Evolutionary conservation across 2,888 invertebrate genomes (phyloP).

Genomic region (Ypsolopha scabrella): DNA sequence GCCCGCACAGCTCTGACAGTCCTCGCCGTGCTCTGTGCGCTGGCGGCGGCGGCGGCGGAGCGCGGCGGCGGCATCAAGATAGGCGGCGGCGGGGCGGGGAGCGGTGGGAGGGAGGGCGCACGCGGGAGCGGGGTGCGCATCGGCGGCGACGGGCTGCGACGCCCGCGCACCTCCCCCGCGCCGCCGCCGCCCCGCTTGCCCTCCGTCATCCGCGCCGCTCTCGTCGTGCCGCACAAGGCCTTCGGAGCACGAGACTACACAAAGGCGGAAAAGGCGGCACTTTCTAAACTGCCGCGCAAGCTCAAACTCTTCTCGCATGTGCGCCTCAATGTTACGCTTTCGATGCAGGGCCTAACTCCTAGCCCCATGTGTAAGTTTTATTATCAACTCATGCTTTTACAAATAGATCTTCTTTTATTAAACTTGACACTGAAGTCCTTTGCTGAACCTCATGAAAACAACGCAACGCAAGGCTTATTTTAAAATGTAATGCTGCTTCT

Average conservation of each 20-base stretch:
- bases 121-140: slow-evolving; percentile 52
- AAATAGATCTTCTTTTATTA: too few relatives aligned
- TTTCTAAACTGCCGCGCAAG: slow-evolving; percentile 75
- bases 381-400: too few relatives aligned
- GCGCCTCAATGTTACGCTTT: slow-evolving; percentile 76
- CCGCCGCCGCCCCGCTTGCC: slow-evolving; percentile 55
- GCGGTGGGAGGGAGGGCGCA: slow-evolving; percentile 39
- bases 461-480: too few relatives aligned
- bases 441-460: too few relatives aligned
- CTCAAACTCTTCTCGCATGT: slow-evolving; percentile 77
- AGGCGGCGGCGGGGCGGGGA: slow-evolving; percentile 37
- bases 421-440: too few relatives aligned
- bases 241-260: slow-evolving; percentile 81
- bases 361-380: slow-evolving; percentile 78
- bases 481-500: not conserved
- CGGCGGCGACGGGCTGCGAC: slow-evolving; percentile 43
- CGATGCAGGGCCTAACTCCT: slow-evolving; percentile 80
- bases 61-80: slow-evolving; percentile 55
- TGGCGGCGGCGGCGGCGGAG: slow-evolving; percentile 44
- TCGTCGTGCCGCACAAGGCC: slow-evolving; percentile 82
- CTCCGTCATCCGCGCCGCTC: slow-evolving; percentile 74
- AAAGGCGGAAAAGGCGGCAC: slow-evolving; percentile 76
- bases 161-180: slow-evolving; percentile 54
- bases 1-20: slow-evolving; percentile 48
- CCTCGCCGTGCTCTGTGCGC: slow-evolving; percentile 51